Conservation (phyloP, 2,888 invertebrate genomes). For the Melolontha melolontha region DNA sequence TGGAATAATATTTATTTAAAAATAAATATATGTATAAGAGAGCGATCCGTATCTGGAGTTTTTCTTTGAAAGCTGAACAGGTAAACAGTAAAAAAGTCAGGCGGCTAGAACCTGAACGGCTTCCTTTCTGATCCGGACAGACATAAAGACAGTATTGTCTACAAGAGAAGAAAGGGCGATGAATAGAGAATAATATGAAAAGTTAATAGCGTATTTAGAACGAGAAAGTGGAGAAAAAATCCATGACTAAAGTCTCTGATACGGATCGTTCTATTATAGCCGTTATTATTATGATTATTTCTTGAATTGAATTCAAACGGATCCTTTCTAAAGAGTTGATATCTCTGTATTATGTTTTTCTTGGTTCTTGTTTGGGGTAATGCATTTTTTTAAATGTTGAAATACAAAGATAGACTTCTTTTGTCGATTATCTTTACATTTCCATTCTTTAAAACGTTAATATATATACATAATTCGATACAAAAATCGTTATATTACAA, state of each 20-base stretch:
- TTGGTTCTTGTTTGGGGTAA: too few relatives aligned
- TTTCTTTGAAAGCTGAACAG: slow-evolving; percentile 26
- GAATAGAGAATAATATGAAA: slow-evolving; percentile 15
- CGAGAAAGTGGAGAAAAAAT: not conserved
- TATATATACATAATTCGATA: too few relatives aligned
- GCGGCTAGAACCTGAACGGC: slow-evolving; percentile 17
- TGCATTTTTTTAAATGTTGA: too few relatives aligned
- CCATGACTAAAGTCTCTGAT: slow-evolving; percentile 17
- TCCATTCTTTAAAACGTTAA: too few relatives aligned
- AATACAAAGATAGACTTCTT: too few relatives aligned
- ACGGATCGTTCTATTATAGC: slow-evolving; percentile 1
- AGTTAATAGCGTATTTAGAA: slow-evolving; percentile 19
- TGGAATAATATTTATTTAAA: slow-evolving; percentile 35
- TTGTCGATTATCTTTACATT: too few relatives aligned
- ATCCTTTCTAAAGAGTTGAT: too few relatives aligned
- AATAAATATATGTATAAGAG: slow-evolving; percentile 22
- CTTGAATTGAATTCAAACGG: not conserved
- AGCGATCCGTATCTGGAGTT: slow-evolving; percentile 20
- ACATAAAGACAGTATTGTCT: slow-evolving; percentile 22
- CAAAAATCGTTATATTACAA: too few relatives aligned
- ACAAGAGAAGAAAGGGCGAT: slow-evolving; percentile 11
- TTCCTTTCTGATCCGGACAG: slow-evolving; percentile 3
- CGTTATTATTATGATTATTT: slow-evolving; percentile 15
- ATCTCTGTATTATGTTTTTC: too few relatives aligned
- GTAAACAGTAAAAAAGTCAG: slow-evolving; percentile 38